These are phyloP conservation scores for Leucophenga montana DNA, from an alignment of 2,888 invertebrate species.

Conservation along the genomic window DNA sequence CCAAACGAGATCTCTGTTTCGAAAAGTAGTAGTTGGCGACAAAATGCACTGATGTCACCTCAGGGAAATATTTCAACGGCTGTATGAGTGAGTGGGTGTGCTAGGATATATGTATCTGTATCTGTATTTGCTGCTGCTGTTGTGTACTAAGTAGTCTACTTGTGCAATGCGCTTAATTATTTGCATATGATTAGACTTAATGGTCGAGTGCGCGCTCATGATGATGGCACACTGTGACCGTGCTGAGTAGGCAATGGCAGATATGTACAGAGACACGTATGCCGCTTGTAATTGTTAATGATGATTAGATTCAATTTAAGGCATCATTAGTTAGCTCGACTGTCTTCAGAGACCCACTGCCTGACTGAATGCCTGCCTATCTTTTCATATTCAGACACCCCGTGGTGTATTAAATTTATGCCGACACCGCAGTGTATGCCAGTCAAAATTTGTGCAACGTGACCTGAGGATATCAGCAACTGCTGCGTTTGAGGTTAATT, in stretches of 20 bases:
- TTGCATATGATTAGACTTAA: slow-evolving; percentile 63
- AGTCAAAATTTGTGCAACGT: slow-evolving; percentile 62
- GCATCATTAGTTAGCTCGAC: slow-evolving; percentile 70
- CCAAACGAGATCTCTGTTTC: slow-evolving; percentile 9
- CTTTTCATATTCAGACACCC: neutral
- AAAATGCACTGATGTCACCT: slow-evolving; percentile 64
- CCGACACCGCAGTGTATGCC: slow-evolving; percentile 56
- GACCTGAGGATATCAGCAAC: slow-evolving; percentile 56
- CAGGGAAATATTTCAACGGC: slow-evolving; percentile 67
- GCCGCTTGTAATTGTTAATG: slow-evolving; percentile 71
- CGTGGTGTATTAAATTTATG: slow-evolving; percentile 59
- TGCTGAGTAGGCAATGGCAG: slow-evolving; percentile 5
- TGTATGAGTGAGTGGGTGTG: neutral
- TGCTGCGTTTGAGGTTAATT: slow-evolving; percentile 65
- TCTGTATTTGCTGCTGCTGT: slow-evolving; percentile 22
- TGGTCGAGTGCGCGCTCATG: slow-evolving; percentile 44
- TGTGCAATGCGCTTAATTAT: slow-evolving; percentile 61
- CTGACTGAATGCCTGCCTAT: neutral
- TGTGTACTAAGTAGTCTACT: slow-evolving; percentile 19
- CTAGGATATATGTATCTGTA: neutral
- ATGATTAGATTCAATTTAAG: slow-evolving; percentile 73
- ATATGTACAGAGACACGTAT: slow-evolving; percentile 45
- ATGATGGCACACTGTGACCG: neutral
- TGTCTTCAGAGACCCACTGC: slow-evolving; percentile 41
- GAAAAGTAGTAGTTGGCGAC: slow-evolving; percentile 44